Conservation (phyloP, 2,888 invertebrate genomes). For the Aspidapion aeneum region DNA sequence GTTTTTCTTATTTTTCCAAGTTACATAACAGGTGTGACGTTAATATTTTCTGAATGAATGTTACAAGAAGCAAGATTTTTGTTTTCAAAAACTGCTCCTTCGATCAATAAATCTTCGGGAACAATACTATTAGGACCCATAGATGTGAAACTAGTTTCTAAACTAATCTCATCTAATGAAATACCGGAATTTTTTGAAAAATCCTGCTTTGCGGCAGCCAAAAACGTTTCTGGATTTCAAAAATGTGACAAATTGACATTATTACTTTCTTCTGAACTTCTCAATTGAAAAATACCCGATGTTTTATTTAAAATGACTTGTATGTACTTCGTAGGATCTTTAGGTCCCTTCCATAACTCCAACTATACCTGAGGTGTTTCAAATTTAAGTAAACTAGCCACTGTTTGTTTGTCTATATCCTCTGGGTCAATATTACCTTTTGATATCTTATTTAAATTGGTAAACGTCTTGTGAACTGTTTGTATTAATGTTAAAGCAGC, state of each 20-base stretch:
- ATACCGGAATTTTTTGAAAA: constrained; percentile 50
- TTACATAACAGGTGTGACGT: constrained; percentile 56
- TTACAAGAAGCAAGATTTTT: constrained; percentile 53
- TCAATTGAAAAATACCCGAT: constrained; percentile 46
- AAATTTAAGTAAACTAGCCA: constrained; percentile 49
- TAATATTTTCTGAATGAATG: constrained; percentile 57
- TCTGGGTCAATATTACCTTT: constrained; percentile 54
- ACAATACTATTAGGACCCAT: constrained; percentile 46
- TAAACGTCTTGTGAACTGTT: constrained; percentile 57
- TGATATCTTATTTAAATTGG: constrained; percentile 58
- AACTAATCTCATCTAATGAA: constrained; percentile 41
- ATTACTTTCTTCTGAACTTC: constrained; percentile 47
- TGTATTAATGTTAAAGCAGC: constrained; percentile 59
- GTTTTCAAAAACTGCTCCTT: constrained; percentile 65
- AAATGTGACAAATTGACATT: constrained; percentile 62
- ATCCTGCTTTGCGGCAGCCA: constrained; percentile 70
- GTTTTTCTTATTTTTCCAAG: constrained; percentile 58
- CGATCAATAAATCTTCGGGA: constrained; percentile 58
- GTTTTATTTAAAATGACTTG: constrained; percentile 54
- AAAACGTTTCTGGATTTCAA: constrained; percentile 67
- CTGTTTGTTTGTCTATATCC: constrained; percentile 37
- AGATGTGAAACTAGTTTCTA: constrained; percentile 42
- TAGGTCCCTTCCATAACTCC: constrained; percentile 64
- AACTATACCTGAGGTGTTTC: constrained; percentile 69
- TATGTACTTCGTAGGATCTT: constrained; percentile 58